phyloP scores from a whole-genome alignment of 2,797 vertebrate species.

The Scomberomorus guttatus region DNA sequence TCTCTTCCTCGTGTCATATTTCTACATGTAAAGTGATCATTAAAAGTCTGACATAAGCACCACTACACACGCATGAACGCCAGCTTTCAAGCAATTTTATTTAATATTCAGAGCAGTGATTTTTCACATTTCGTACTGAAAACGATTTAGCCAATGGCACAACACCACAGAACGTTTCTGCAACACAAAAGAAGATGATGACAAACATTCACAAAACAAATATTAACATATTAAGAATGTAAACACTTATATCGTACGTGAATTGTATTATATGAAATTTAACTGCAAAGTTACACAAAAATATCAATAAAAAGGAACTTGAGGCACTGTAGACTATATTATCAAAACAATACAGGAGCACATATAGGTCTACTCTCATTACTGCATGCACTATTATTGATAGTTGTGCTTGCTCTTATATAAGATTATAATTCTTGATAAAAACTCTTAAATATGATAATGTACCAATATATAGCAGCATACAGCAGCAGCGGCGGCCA shows the following conservation, averaged over 20 bases:
- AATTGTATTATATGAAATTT: constrained; percentile 21
- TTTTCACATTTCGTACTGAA: constrained; percentile 21
- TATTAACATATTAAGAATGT: constrained; percentile 13
- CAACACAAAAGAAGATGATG: constrained; percentile 17
- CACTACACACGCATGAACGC: not conserved
- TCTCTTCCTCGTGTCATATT: too few species aligned
- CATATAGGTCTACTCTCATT: constrained; percentile 22
- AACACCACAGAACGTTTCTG: constrained; percentile 19
- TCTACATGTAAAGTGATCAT: not conserved
- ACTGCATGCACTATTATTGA: constrained; percentile 49
- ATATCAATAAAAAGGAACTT: constrained; percentile 18
- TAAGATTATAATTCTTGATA: constrained; percentile 10
- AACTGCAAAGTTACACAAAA: constrained; percentile 38
- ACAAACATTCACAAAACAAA: constrained; percentile 30
- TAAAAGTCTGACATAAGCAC: not conserved
- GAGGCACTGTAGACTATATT: constrained; percentile 47
- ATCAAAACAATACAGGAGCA: constrained; percentile 34
- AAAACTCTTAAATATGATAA: constrained; percentile 48
- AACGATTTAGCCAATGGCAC: constrained; percentile 28
- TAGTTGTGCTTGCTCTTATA: not conserved
- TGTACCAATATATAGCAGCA: constrained; percentile 40
- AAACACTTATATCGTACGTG: constrained; percentile 26
- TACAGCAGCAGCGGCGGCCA: too few species aligned
- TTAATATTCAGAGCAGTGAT: constrained; percentile 6
- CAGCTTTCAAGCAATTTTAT: constrained; percentile 46